phyloP scores from a whole-genome alignment of 2,113 vertebrate genomes.

The Psittacus erithacus region DNA sequence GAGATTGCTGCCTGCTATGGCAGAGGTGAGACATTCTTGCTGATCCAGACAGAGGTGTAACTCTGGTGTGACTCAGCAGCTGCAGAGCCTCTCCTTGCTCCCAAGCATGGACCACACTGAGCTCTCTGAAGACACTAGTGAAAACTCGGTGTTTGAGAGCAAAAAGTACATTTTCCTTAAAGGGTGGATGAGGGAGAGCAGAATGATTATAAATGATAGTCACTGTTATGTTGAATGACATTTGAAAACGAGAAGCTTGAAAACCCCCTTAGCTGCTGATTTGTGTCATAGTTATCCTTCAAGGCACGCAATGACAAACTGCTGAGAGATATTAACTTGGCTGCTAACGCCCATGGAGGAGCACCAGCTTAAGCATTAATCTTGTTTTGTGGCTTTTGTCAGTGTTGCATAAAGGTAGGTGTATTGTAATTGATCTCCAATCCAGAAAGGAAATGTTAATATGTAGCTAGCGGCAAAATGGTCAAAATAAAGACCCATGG shows the following conservation, averaged over 20 bases:
- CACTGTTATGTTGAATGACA: neutral
- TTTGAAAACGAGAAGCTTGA: neutral
- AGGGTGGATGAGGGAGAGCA: neutral
- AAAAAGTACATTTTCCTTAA: neutral
- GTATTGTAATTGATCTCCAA: conserved; percentile 3
- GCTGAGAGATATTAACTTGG: neutral
- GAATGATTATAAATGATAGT: neutral
- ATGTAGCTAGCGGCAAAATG: neutral
- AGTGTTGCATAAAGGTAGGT: neutral
- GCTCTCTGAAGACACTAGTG: neutral
- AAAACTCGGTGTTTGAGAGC: neutral
- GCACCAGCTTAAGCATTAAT: neutral
- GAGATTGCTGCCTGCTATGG: neutral
- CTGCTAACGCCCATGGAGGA: neutral
- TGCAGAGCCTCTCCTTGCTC: neutral
- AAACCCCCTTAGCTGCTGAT: neutral
- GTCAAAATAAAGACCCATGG: neutral
- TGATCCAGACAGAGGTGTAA: neutral
- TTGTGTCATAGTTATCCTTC: neutral
- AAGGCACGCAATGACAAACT: neutral
- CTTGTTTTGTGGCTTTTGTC: conserved; percentile 27
- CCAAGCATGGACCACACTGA: fast-evolving
- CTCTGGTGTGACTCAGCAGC: neutral
- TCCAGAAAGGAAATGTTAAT: conserved; percentile 1
- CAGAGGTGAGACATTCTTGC: neutral